Base-by-base conservation (phyloP, 2,797 vertebrate genomes). In the Fundulus diaphanus region DNA sequence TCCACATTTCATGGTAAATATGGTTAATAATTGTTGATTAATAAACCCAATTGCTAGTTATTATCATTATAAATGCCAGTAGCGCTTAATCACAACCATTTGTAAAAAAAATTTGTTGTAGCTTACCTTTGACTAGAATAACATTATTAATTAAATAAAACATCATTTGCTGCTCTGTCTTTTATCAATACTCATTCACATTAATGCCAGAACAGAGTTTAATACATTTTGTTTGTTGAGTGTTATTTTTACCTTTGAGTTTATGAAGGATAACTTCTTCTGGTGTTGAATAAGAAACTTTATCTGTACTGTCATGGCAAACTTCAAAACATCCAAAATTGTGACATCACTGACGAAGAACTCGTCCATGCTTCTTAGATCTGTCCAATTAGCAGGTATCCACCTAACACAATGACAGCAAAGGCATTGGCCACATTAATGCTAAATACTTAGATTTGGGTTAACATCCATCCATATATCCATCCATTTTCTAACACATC, bases 261-360 rank as follows among this genome's bases (percentile, higher is more conserved):
- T 89, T 3, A 92, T 87, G 51, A 91, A 1, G 0, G 92, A 91
- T 46, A 93, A 20, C 67, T 37, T 92, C 52, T 90, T 80, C 7
- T 84, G 92, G 59, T 82, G 88, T 0, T 73, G 5, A 70, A 93
- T 68, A 63, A 93, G 71, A 31, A 88, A 93, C 0, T 1, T 0
- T 15, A 90, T 44, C 0, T 70, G 0, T 9, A 88, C n/a, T 5
- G 90, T 72, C 0, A 89, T 88, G 22, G 16, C n/a, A 8, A 93
- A 92, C 48, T 73, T 29, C 2, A 33, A 91, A 44, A 89, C 18
- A 0, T 91, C 27, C 72, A 87, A 72, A 15, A 89, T 42, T 46
- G 57, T 46, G 0, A 5, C 0, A 15, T 92, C 71, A 13, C 54
- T 68, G 3, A 79, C 0, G 0, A 68, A 71, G 54, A 90, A 51